Evolutionary conservation across 2,888 invertebrate genomes (phyloP).

Genomic region (Protula sp.): DNA sequence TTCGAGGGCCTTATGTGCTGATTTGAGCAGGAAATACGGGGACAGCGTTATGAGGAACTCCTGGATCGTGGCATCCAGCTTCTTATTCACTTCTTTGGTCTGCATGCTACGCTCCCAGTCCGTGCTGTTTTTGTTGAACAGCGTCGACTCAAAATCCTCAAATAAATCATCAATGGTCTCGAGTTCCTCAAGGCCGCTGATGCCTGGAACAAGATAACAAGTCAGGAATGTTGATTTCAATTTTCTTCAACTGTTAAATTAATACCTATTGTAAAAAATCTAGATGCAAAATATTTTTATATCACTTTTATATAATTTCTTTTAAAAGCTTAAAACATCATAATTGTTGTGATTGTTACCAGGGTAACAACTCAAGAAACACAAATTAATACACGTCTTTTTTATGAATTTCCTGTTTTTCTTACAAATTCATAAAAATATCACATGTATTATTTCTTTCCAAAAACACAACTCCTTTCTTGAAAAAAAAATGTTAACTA

Average conservation of each 20-base stretch:
- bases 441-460: too few species aligned
- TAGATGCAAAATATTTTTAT: neutral
- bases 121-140: constrained; percentile 74
- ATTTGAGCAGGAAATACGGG: constrained; percentile 80
- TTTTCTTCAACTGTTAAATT: too few species aligned
- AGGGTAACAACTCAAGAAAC: too few species aligned
- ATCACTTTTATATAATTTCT: neutral
- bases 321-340: too few species aligned
- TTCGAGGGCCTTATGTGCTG: constrained; percentile 85
- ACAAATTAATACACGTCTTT: too few species aligned
- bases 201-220: constrained; percentile 58
- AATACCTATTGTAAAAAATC: neutral
- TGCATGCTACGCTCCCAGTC: constrained; percentile 76
- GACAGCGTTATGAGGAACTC: constrained; percentile 74
- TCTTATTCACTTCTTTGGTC: constrained; percentile 67
- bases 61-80: constrained; percentile 69
- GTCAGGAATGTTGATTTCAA: too few species aligned
- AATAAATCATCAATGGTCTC: constrained; percentile 70
- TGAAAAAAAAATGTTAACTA: too few species aligned
- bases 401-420: too few species aligned
- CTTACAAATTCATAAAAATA: too few species aligned
- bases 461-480: too few species aligned
- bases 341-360: too few species aligned
- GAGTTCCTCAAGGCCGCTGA: constrained; percentile 79
- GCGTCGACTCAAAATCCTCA: constrained; percentile 65